Evolutionary conservation across 2,797 vertebrate species (phyloP), one percentile per base, ranked within the genome.

Genomic region (Cryptoprocta ferox): DNA sequence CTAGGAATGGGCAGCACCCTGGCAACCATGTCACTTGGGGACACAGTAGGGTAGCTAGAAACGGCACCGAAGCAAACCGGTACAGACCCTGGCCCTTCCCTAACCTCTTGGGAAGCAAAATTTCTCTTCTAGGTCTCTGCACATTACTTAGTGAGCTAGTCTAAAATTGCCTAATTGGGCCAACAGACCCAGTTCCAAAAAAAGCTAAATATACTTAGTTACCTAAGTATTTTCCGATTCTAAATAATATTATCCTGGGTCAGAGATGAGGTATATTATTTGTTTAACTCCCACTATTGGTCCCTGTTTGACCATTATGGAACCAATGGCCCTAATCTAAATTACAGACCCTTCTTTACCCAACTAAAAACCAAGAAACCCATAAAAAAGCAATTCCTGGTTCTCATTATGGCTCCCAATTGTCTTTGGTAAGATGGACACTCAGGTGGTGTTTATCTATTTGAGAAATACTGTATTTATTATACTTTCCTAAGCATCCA

Each of bases 401-500:
- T 92, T 97, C 93, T 87, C 15, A 35, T 71, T 90, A 97, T 66
- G 48, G 37, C 68, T 97, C 95, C 86, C 89, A 93, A 21, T 45
- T 94, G 92, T 96, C 83, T 95, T 79, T 42, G 7, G 12, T 61
- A 88, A 82, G 63, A 97, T 83, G 39, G 61, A 95, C 94, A 94
- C 56, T 96, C 80, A 76, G 87, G 89, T 75, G 21, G 42, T 94
- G 35, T 91, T 97, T 96, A 92, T 90, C 75, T 95, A n/a, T 86
- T 94, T 92, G 87, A 95, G 48, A 94, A 97, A 94, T 92, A 96
- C 39, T 95, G 82, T 89, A 68, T 93, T 97, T 94, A 95, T 96
- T 92, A 96, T 95, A 32, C 75, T 79, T 78, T 93, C 50, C 75
- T 90, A 90, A 97, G 66, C 93, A 76, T 65, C 37, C 42, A 59